Conservation (phyloP, 2,113 vertebrate genomes). For the Petromus typicus region DNA sequence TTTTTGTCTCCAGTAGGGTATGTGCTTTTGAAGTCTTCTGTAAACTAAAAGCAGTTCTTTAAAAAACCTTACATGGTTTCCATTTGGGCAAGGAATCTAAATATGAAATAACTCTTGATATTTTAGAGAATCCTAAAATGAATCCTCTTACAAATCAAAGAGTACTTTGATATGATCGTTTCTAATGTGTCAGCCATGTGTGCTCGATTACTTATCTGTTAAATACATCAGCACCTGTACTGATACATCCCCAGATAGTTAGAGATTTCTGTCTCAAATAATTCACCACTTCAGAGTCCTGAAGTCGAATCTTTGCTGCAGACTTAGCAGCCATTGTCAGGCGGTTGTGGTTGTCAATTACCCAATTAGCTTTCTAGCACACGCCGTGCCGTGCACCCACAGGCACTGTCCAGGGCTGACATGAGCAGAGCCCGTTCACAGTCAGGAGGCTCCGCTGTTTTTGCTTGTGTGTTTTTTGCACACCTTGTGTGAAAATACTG, state of each 20-base stretch:
- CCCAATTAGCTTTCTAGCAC: no score
- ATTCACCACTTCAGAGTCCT: neutral
- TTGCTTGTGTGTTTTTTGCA: neutral
- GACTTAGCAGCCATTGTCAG: neutral
- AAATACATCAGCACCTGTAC: neutral
- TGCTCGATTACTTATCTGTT: neutral
- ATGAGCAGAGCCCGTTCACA: neutral
- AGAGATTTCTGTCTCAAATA: neutral
- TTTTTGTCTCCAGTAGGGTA: neutral
- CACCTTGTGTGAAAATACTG: neutral
- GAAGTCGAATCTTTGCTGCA: neutral
- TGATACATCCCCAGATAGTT: neutral
- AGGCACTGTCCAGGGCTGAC: neutral
- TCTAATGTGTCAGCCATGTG: neutral
- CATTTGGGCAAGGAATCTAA: constrained; percentile 31
- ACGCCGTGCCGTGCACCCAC: no score
- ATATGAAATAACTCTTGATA: constrained; percentile 42
- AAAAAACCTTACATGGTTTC: neutral
- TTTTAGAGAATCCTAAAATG: constrained; percentile 40
- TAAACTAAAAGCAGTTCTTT: constrained; percentile 1
- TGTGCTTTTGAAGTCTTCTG: constrained; percentile 31
- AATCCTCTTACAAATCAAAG: constrained; percentile 7
- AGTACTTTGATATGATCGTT: neutral
- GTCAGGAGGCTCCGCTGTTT: neutral
- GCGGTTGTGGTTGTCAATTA: neutral